Base-by-base conservation (phyloP, 2,113 vertebrate genomes). In the Argyrosomus japonicus region DNA sequence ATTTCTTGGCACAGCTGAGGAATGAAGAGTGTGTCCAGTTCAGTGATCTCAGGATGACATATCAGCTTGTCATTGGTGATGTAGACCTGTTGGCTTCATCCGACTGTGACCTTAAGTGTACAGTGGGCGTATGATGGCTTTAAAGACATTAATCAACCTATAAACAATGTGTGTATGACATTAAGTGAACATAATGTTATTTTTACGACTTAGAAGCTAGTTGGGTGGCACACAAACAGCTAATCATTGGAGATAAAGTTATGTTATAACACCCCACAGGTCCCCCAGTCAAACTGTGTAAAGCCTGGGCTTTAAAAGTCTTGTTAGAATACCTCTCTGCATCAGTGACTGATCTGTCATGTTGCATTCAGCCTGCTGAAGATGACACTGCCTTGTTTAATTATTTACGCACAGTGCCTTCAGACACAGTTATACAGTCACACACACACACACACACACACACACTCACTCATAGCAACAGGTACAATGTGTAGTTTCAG, bases 271-370 rank as follows among this genome's bases (percentile, higher is more conserved):
- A 21, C 21, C 21, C 58, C 7, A 3, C 17, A 11, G 27, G 36
- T 58, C 6, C 40, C 23, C 4, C 9, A 8, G 14, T 56, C 36
- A 43, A 4, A 32, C 50, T 65, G 78, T 65, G 50, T 25, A 36
- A 8, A 25, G n/a, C 50, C 45, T 14, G 11, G 11, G 21, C 40
- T 29, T 45, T 14, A 47, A 54, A 32, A 40, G 62, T 58, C 51
- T 29, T 45, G n/a, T 71, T 61, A 29, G 17, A 54, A 65, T 32
- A n/a, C 12, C 23, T 50, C 67, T 47, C 51, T 79, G 62, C 64
- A 23, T 79, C 61, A 32, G 54, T 73, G 73, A 65, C 68, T 54
- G 40, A 61, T 56, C 69, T 78, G 75, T 85, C 81, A 78, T 82
- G 82, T 78, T 75, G 19, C 19, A 75, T 80, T 87, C 40, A 47